Base-by-base conservation (phyloP, 2,888 invertebrate species). In the Scotopteryx bipunctaria region DNA sequence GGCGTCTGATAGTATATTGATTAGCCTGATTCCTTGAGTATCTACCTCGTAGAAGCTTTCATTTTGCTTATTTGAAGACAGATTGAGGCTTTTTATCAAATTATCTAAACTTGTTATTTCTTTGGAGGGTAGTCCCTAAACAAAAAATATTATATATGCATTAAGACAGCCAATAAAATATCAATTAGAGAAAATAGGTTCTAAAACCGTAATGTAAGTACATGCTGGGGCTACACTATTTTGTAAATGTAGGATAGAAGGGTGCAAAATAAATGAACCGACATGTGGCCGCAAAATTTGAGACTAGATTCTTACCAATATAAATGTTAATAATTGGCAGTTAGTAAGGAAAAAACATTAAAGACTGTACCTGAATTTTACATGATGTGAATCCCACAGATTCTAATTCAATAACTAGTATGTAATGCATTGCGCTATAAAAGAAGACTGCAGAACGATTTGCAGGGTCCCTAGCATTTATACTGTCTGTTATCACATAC, bases 341-440 rank as follows among this genome's bases (percentile, higher is more conserved):
- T n/a, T n/a, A n/a, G n/a, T n/a, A n/a, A n/a, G n/a, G n/a, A n/a
- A n/a, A n/a, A n/a, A n/a, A n/a, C n/a, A n/a, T n/a, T n/a, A n/a
- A n/a, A n/a, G n/a, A 9, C 42, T 60, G 32, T 71, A 89, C 91
- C 83, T 84, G 82, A 43, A 90, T 72, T 76, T 81, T 83, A 61
- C 88, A 85, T 15, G 87, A 81, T n/a, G 76, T 73, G 53, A 73
- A 78, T 35, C 77, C 78, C 11, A 75, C 77, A 8, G 81, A 77
- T 61, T 86, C 85, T 17, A 77, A 67, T 64, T 89, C 86, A 9
- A 75, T 80, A 19, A 91, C 57, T n/a, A 81, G 58, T 55, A 91
- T 76, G 61, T 86, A 87, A 64, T 73, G 74, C 90, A 90, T 90
- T n/a, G n/a, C n/a, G n/a, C n/a, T n/a, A n/a, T n/a, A n/a, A n/a